Percentiles rank a stretch among this genome's conserved stretches.
Evolutionary conservation across 2,113 vertebrate genomes (phyloP).

Genomic region (Rhombomys opimus): DNA sequence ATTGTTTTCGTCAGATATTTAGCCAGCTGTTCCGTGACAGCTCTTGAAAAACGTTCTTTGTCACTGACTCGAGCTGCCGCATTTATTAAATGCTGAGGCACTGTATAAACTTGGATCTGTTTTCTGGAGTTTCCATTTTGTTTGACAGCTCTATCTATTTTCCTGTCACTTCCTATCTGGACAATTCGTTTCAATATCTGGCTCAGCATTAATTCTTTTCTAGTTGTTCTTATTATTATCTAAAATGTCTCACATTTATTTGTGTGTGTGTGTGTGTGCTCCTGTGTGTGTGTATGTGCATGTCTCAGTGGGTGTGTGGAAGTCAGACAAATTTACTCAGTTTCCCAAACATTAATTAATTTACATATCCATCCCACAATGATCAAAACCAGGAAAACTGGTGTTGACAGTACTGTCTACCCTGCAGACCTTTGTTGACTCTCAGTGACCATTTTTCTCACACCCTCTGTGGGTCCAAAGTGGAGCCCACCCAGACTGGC

Average conservation of each 20-base stretch:
- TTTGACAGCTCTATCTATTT: constrained; percentile 56
- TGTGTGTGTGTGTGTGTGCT: neutral
- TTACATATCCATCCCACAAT: neutral
- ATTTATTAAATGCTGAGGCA: constrained; percentile 46
- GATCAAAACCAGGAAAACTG: neutral
- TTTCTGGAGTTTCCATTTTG: constrained; percentile 42
- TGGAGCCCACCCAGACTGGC: neutral
- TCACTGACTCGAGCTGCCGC: constrained; percentile 34
- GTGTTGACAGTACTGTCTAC: neutral
- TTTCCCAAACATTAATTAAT: neutral
- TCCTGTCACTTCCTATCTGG: constrained; percentile 32
- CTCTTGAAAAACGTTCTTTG: constrained; percentile 44
- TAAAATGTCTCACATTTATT: neutral
- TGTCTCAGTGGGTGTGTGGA: neutral
- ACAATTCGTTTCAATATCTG: neutral
- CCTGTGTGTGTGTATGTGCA: neutral
- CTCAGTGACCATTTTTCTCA: neutral
- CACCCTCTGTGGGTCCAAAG: no score
- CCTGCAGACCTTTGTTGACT: neutral
- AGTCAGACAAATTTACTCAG: neutral
- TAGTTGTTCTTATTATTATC: neutral
- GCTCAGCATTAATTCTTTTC: neutral
- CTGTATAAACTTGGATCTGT: constrained; percentile 24
- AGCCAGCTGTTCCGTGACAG: constrained; percentile 40
- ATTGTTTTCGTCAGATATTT: constrained; percentile 37